phyloP scores from a whole-genome alignment of 2,888 invertebrate genomes.

The Megaustenia siamemsis region DNA sequence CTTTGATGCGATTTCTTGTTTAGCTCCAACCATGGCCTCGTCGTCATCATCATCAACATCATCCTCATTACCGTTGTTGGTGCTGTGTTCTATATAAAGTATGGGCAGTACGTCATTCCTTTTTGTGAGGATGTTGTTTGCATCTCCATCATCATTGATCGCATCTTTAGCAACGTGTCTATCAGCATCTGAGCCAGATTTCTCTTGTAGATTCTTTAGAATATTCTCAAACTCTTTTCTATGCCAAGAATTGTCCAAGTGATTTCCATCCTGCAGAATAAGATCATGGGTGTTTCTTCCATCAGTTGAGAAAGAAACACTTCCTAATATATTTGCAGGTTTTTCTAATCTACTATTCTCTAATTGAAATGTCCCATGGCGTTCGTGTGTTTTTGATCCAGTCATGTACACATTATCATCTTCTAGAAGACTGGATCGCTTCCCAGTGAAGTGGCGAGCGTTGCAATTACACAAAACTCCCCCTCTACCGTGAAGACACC shows the following conservation, averaged over 20 bases:
- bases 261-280: too few relatives aligned
- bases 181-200: not conserved
- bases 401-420: not conserved
- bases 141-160: not conserved
- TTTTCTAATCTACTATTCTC: too few relatives aligned
- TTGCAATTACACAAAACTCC: slow-evolving; percentile 57
- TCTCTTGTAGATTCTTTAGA: not conserved
- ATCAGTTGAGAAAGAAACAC: too few relatives aligned
- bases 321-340: too few relatives aligned
- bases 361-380: not conserved
- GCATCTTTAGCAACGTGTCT: not conserved
- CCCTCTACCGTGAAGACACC: slow-evolving; percentile 51
- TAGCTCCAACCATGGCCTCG: not conserved
- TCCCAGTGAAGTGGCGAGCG: slow-evolving; percentile 56
- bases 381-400: not conserved
- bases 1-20: not conserved
- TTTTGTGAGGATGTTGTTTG: not conserved
- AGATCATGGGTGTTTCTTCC: too few relatives aligned
- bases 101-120: not conserved
- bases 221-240: not conserved
- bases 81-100: not conserved
- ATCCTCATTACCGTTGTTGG: not conserved
- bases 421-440: slow-evolving; percentile 23
- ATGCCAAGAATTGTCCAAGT: not conserved
- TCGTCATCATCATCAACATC: not conserved